Conservation (phyloP, 2,888 invertebrate genomes). For the Hyppa rectilinea region DNA sequence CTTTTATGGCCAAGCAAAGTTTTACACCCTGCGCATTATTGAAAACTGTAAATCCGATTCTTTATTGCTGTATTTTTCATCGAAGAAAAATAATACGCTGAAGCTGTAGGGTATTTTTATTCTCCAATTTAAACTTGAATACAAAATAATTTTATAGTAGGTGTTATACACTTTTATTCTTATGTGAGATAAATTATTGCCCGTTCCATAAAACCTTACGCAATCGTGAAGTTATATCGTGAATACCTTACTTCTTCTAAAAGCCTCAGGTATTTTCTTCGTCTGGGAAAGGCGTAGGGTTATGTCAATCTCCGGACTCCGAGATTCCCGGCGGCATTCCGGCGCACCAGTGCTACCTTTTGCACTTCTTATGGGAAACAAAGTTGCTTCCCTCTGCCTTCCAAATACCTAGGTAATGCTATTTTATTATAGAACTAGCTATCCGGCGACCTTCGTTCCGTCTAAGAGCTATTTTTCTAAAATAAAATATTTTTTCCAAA, state of each 20-base stretch:
- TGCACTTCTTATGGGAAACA: not conserved
- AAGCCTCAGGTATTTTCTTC: not conserved
- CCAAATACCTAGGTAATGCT: not conserved
- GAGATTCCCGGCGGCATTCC: not conserved
- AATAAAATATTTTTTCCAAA: too few species aligned
- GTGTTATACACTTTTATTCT: not conserved
- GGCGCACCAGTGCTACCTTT: not conserved
- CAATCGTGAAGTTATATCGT: not conserved
- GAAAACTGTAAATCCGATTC: constrained; percentile 40
- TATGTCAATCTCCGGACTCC: constrained; percentile 19
- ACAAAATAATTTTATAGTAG: not conserved
- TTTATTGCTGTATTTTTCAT: constrained; percentile 20
- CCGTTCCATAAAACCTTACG: not conserved
- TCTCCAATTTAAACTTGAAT: not conserved
- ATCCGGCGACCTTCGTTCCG: too few species aligned
- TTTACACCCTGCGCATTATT: constrained; percentile 29
- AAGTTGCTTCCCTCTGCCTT: not conserved
- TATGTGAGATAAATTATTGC: not conserved
- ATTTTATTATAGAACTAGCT: not conserved
- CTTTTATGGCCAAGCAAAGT: constrained; percentile 13
- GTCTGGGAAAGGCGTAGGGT: constrained; percentile 1
- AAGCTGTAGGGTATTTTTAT: not conserved
- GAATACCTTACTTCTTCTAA: not conserved
- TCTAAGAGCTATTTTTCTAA: too few species aligned
- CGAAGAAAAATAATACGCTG: constrained; percentile 5